A percentile compares a stretch with the other conserved stretches of the same genome.
Conservation (phyloP, 2,888 invertebrate genomes). For the Cinara cedri region DNA sequence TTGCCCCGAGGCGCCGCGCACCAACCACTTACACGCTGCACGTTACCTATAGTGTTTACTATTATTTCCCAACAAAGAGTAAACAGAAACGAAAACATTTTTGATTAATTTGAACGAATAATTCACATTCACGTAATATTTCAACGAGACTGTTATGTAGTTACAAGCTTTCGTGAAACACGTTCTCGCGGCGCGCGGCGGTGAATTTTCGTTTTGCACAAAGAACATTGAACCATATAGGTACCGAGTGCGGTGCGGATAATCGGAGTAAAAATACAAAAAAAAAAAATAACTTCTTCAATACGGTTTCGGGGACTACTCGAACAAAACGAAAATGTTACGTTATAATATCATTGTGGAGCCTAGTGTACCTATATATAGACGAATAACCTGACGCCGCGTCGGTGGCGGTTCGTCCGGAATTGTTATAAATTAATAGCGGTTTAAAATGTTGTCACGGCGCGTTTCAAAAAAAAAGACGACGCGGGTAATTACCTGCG, state of each 20-base stretch:
- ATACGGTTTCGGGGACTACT: no score
- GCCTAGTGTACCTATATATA: background rate
- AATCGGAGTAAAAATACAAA: no score
- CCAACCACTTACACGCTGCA: background rate
- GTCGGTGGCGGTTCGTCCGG: background rate
- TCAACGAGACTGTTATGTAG: no score
- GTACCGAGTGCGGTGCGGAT: no score
- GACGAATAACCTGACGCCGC: background rate
- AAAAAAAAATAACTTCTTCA: no score
- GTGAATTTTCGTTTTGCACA: no score
- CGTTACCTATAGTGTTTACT: no score
- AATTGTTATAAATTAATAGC: slow-evolving; percentile 26
- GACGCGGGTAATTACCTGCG: background rate
- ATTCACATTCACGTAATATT: no score
- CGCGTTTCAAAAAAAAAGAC: background rate
- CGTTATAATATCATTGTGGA: background rate
- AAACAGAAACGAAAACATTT: background rate
- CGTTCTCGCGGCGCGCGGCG: no score
- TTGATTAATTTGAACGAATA: background rate
- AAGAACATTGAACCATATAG: no score
- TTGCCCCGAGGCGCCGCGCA: background rate
- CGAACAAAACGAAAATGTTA: no score
- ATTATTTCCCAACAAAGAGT: background rate
- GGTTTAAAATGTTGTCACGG: slow-evolving; percentile 18
- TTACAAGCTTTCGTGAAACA: no score